phyloP scores from a whole-genome alignment of 2,888 invertebrate genomes.

The Cheilosia impressa region DNA sequence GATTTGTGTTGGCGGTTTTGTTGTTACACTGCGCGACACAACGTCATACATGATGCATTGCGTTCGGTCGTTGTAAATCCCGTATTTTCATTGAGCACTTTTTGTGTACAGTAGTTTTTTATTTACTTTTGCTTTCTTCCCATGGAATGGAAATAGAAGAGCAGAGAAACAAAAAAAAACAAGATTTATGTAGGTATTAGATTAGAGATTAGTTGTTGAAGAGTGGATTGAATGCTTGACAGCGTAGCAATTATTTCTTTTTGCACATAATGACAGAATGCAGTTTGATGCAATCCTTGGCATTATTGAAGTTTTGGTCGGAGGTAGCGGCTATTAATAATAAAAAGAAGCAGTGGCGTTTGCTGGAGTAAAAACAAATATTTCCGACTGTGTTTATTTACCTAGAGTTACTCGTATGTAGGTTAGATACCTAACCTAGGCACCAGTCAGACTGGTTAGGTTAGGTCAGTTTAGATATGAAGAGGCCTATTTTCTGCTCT shows the following conservation, averaged over 20 bases:
- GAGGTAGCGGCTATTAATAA: background rate
- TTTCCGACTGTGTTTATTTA: no score
- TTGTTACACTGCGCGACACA: background rate
- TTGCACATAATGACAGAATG: conserved; percentile 48
- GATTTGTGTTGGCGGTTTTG: background rate
- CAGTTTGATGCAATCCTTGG: conserved; percentile 55
- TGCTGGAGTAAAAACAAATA: no score
- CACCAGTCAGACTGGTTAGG: no score
- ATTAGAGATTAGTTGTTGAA: conserved; percentile 7
- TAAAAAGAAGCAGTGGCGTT: background rate
- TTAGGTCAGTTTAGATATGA: no score
- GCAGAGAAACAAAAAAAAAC: background rate
- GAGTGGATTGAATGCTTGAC: conserved; percentile 4
- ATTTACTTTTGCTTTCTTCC: conserved; percentile 44
- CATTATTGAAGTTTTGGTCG: conserved; percentile 34
- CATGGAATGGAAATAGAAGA: background rate
- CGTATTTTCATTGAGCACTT: conserved; percentile 64
- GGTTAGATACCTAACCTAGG: no score
- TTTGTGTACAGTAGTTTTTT: conserved; percentile 15
- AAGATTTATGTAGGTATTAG: background rate
- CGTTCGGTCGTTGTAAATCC: background rate
- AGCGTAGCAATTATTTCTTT: conserved; percentile 23
- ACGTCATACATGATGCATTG: no score
- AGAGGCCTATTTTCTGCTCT: no score
- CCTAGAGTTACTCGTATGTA: no score